Evolutionary conservation across 2,797 vertebrate genomes (phyloP).

Genomic region (Macropus fuliginosus): DNA sequence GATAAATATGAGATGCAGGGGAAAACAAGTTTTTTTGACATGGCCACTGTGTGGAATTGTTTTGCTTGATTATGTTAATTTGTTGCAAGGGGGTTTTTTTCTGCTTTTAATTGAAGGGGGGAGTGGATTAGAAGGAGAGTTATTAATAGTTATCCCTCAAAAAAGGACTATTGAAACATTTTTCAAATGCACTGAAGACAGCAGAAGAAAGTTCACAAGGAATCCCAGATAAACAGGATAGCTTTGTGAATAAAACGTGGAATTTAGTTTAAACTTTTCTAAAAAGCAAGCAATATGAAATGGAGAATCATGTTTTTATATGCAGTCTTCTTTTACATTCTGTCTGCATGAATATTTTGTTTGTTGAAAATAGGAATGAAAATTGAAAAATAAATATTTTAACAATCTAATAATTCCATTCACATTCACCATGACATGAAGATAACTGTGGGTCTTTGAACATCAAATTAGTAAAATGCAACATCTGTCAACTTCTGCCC

Average conservation of each 20-base stretch:
- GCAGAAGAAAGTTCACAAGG: background rate
- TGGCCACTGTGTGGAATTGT: background rate
- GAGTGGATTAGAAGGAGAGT: background rate
- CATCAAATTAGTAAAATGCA: background rate
- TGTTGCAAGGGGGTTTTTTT: background rate
- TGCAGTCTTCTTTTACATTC: background rate
- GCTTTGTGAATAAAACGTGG: background rate
- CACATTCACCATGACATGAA: background rate
- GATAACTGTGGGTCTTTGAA: background rate
- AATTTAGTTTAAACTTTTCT: background rate
- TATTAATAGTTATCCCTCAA: background rate
- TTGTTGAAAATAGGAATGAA: background rate
- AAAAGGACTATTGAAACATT: background rate
- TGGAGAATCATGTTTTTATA: background rate
- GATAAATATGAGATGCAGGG: background rate
- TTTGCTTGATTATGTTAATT: background rate
- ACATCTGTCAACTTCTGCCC: background rate
- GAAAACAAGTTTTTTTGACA: background rate
- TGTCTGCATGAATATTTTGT: background rate
- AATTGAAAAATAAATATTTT: background rate
- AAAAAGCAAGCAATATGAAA: background rate
- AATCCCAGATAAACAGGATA: background rate
- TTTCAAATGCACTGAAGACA: too few species aligned
- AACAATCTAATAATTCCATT: background rate
- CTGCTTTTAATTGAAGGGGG: too few species aligned